Percentiles rank a stretch among this genome's conserved stretches.
These are phyloP conservation scores for Ramphastos sulfuratus DNA, from an alignment of 2,113 vertebrate species.

Conservation along the genomic window DNA sequence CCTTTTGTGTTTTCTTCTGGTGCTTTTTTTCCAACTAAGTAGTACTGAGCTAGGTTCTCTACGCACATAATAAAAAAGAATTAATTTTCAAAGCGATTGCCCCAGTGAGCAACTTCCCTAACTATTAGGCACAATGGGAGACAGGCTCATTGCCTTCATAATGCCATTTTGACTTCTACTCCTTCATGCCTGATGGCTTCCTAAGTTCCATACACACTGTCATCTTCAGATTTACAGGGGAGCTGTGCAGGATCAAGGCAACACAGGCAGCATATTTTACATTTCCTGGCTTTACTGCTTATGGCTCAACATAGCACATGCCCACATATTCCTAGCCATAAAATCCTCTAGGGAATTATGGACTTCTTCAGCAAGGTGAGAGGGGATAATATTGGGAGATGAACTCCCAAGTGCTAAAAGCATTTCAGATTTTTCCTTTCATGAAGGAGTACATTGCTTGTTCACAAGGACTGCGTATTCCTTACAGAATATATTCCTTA, in stretches of 20 bases:
- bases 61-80: neutral
- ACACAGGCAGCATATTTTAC: neutral
- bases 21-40: neutral
- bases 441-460: neutral
- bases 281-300: neutral
- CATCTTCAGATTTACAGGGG: neutral
- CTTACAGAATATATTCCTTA: conserved; percentile 18
- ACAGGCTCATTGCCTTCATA: neutral
- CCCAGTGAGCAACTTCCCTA: neutral
- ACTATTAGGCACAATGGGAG: neutral
- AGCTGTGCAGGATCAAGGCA: neutral
- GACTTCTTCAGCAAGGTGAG: neutral
- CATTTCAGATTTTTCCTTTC: neutral
- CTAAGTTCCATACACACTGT: neutral
- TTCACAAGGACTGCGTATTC: conserved; percentile 6
- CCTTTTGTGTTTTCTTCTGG: neutral
- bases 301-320: neutral
- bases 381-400: neutral
- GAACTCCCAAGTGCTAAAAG: neutral
- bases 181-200: neutral
- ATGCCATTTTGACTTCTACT: neutral
- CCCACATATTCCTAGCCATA: neutral
- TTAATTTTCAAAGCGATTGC: neutral
- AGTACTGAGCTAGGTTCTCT: neutral
- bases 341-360: neutral